Evolutionary conservation across 2,113 vertebrate genomes (phyloP), one percentile per base, ranked within the genome.

Genomic region (Hippocampus barbouri): DNA sequence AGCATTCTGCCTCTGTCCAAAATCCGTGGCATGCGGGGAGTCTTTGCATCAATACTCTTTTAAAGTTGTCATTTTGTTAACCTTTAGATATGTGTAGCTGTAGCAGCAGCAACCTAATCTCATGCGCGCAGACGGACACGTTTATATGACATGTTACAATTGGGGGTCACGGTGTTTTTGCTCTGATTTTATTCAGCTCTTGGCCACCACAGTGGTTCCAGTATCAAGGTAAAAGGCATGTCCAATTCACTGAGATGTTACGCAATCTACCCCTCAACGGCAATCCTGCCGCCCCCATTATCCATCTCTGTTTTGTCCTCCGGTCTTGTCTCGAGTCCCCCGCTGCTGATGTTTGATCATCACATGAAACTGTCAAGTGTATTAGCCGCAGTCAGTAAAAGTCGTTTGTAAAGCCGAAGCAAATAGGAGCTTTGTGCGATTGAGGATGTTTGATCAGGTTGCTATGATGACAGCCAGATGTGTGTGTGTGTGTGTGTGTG

Each of bases 311-410:
- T 72, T 78, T 63, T 67, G 69, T 81, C 80, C 56, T 78, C 68
- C 18, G 66, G 60, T 74, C 75, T 79, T 18, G 16, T 63, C 65
- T 40, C 51, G 43, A 10, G n/a, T 25, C 63, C 11, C 56, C 56
- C 38, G 30, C 72, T 23, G 60, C 74, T 23, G 61, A 69, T 73
- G 77, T 67, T 41, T 41, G 63, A 81, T 74, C 71, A 70, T 86
- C 73, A 74, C 78, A 84, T 71, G 76, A 47, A 79, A 70, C 80
- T 80, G 80, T 82, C 79, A 84, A 81, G 79, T 77, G 80, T 79
- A 72, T 67, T 74, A 69, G 60, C 75, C 34, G 77, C 71, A 57
- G 82, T 56, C 71, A 57, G 82, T 56, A 67, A 78, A 72, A 57
- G 59, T 40, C n/a, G 4, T 4, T 57, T 23, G 1, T 27, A 71